These are phyloP conservation scores for Drosophila watanabei DNA, from an alignment of 1,140 invertebrate species.

Conservation along the genomic window DNA sequence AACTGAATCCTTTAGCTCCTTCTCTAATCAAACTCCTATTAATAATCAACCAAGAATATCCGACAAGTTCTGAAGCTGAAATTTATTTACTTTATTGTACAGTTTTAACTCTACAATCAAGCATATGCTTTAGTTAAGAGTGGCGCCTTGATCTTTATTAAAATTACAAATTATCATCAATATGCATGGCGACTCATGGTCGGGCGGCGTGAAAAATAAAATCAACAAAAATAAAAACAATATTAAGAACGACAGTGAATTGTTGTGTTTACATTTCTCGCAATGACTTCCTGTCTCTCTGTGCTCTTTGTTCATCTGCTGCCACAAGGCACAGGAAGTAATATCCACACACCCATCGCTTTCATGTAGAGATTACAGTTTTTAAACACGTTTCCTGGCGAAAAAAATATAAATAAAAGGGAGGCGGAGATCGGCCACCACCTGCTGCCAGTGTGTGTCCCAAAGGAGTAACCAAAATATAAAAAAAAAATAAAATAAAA, in stretches of 20 bases:
- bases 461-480: slow-evolving; percentile 8
- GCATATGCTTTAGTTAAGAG: not conserved
- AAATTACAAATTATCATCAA: slow-evolving; percentile 11
- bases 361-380: slow-evolving; percentile 6
- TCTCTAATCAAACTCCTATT: no score
- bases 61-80: no score
- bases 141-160: slow-evolving; percentile 1
- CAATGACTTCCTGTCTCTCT: slow-evolving; percentile 8
- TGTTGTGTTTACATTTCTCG: slow-evolving; percentile 12
- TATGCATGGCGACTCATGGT: slow-evolving; percentile 13
- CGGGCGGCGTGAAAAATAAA: slow-evolving; percentile 8
- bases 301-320: slow-evolving; percentile 20
- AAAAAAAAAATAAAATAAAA: not conserved
- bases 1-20: no score
- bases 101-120: not conserved
- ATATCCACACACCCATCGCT: slow-evolving; percentile 1
- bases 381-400: slow-evolving; percentile 11
- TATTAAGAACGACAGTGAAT: slow-evolving; percentile 12
- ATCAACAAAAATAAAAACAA: slow-evolving; percentile 7
- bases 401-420: not conserved
- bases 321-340: slow-evolving; percentile 16
- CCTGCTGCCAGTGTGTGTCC: slow-evolving; percentile 6
- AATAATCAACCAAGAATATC: no score
- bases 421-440: slow-evolving; percentile 12
- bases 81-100: not conserved